phyloP scores from a whole-genome alignment of 2,888 invertebrate genomes.

The Pyrrhosoma nymphula region DNA sequence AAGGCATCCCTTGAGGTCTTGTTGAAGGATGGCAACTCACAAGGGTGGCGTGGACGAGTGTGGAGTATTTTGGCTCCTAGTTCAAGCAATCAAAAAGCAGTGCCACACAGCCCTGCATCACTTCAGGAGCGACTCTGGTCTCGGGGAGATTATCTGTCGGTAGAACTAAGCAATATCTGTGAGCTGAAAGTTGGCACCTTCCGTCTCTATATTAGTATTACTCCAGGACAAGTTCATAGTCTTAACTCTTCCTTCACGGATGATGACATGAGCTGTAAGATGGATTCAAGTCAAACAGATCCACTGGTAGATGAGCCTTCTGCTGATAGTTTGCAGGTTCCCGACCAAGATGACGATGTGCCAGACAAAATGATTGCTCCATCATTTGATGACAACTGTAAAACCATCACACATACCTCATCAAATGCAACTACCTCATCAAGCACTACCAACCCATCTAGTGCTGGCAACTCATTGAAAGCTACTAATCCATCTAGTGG shows the following conservation, averaged over 20 bases:
- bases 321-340: background rate
- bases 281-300: background rate
- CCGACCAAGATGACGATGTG: background rate
- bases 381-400: background rate
- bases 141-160: conserved; percentile 37
- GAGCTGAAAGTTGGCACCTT: background rate
- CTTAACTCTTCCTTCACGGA: background rate
- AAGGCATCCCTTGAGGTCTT: conserved; percentile 50
- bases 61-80: conserved; percentile 39
- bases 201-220: conserved; percentile 19
- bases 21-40: conserved; percentile 35
- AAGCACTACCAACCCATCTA: background rate
- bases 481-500: background rate
- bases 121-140: conserved; percentile 61
- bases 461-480: background rate
- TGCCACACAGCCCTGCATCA: background rate
- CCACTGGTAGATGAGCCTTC: background rate
- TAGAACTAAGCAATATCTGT: conserved; percentile 12
- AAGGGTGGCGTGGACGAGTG: conserved; percentile 42
- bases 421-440: background rate
- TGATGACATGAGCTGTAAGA: background rate
- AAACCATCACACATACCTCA: background rate
- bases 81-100: background rate
- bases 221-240: background rate
- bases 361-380: background rate